phyloP scores from a whole-genome alignment of 2,888 invertebrate genomes.

The Podabrus alpinus region DNA sequence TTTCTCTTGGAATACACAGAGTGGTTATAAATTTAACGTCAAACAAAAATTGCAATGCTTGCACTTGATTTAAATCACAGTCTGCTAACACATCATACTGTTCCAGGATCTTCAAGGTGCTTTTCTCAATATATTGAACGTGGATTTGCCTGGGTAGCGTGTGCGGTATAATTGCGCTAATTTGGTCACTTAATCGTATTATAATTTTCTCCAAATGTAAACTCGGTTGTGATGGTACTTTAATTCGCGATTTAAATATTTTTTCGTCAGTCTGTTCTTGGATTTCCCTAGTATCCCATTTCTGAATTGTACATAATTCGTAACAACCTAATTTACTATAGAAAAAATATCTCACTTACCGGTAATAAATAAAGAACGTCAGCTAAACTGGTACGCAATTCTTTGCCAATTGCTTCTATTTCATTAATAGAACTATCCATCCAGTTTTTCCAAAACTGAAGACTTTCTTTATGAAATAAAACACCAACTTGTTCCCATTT shows the following conservation, averaged over 20 bases:
- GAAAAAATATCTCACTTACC: slow-evolving; percentile 49
- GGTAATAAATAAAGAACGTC: slow-evolving; percentile 59
- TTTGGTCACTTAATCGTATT: slow-evolving; percentile 64
- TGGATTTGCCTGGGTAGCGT: slow-evolving; percentile 71
- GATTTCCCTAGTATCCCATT: slow-evolving; percentile 81
- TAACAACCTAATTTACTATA: background rate
- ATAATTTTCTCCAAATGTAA: slow-evolving; percentile 73
- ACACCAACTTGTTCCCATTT: slow-evolving; percentile 65
- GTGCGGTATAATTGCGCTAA: slow-evolving; percentile 74
- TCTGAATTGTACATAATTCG: slow-evolving; percentile 56
- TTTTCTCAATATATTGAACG: slow-evolving; percentile 58
- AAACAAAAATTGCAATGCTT: slow-evolving; percentile 82
- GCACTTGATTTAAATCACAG: slow-evolving; percentile 62
- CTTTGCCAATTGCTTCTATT: slow-evolving; percentile 53
- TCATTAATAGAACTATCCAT: slow-evolving; percentile 57
- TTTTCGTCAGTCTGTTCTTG: slow-evolving; percentile 88
- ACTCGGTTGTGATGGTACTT: slow-evolving; percentile 83
- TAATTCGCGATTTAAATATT: slow-evolving; percentile 79
- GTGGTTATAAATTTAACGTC: slow-evolving; percentile 80
- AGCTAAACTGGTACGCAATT: slow-evolving; percentile 56
- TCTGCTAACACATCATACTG: slow-evolving; percentile 55
- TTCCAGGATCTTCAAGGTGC: slow-evolving; percentile 57
- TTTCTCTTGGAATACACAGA: slow-evolving; percentile 73
- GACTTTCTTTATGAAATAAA: slow-evolving; percentile 61
- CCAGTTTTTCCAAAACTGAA: slow-evolving; percentile 68